phyloP scores from a whole-genome alignment of 2,797 vertebrate genomes.

The Mormyrops attenuatus region DNA sequence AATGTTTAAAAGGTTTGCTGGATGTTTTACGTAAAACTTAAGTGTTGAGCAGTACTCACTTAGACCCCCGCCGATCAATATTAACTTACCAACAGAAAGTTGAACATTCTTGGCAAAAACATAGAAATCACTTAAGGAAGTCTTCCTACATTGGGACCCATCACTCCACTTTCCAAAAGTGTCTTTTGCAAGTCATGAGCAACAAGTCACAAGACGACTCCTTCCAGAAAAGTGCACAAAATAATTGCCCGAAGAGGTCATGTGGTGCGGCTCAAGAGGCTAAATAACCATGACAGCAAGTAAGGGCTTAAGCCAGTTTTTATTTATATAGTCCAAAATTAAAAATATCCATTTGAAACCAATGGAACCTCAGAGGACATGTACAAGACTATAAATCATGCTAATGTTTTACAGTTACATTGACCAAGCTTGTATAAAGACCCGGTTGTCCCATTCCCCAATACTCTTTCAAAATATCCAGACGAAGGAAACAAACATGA shows the following conservation, averaged over 20 bases:
- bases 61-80: background rate
- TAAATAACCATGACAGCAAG: conserved; percentile 3
- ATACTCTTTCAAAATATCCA: background rate
- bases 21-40: background rate
- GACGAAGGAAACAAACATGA: background rate
- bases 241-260: background rate
- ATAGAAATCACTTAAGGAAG: background rate
- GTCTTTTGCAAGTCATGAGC: background rate
- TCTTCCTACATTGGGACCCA: background rate
- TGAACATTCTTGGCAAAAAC: background rate
- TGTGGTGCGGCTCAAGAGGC: background rate
- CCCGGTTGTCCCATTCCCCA: background rate
- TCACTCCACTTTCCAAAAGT: background rate
- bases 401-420: background rate
- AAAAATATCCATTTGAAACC: background rate
- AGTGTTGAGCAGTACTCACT: background rate
- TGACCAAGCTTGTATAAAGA: background rate
- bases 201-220: background rate
- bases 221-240: background rate
- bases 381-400: background rate
- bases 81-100: background rate
- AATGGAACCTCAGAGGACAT: background rate
- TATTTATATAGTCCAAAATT: background rate
- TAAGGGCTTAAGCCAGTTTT: conserved; percentile 3
- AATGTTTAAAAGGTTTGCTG: background rate